These are phyloP conservation scores for Epicampocera succincta DNA, from an alignment of 2,888 invertebrate genomes.

Conservation along the genomic window DNA sequence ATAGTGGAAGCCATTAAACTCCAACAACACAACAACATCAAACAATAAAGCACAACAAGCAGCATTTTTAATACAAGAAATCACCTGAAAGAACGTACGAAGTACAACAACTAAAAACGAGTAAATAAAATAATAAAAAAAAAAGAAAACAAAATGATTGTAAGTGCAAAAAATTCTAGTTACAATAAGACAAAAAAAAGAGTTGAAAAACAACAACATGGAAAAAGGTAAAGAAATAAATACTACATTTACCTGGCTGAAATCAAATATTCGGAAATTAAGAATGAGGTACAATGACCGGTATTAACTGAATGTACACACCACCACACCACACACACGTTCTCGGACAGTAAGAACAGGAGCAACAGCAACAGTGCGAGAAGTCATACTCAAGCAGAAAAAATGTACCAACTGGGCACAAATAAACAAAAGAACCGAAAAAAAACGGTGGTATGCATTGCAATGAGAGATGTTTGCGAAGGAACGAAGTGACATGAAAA, in stretches of 20 bases:
- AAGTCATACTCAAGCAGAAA: slow-evolving; percentile 31
- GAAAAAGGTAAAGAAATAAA: slow-evolving; percentile 41
- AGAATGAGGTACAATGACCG: slow-evolving; percentile 72
- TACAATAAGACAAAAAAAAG: slow-evolving; percentile 30
- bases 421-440: no score
- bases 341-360: slow-evolving; percentile 13
- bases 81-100: slow-evolving; percentile 51
- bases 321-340: no score
- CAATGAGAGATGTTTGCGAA: slow-evolving; percentile 23
- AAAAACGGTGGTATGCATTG: slow-evolving; percentile 37
- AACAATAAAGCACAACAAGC: slow-evolving; percentile 41
- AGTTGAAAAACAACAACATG: slow-evolving; percentile 26
- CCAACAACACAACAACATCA: slow-evolving; percentile 57
- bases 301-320: slow-evolving; percentile 39
- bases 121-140: slow-evolving; percentile 27
- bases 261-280: slow-evolving; percentile 68
- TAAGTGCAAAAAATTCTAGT: slow-evolving; percentile 40
- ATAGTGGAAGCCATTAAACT: slow-evolving; percentile 68
- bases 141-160: slow-evolving; percentile 16
- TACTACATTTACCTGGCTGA: slow-evolving; percentile 42
- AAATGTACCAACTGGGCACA: slow-evolving; percentile 18
- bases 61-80: slow-evolving; percentile 39
- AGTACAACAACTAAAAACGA: slow-evolving; percentile 30
- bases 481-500: slow-evolving; percentile 9
- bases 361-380: slow-evolving; percentile 34